phyloP scores from a whole-genome alignment of 2,113 vertebrate genomes.

The Vanacampus margaritifer region DNA sequence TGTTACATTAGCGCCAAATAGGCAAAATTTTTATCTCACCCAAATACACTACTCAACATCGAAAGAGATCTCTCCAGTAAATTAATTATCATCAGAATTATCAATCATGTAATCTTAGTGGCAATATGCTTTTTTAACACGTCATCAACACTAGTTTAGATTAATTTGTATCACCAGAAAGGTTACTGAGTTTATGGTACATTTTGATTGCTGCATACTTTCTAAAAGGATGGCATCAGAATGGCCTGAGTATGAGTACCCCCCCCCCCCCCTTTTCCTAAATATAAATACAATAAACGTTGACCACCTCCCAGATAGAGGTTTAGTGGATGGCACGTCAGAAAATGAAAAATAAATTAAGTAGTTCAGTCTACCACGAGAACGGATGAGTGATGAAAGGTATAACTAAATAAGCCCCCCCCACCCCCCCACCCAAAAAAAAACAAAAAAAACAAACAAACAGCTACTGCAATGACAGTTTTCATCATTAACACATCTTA shows the following conservation, averaged over 20 bases:
- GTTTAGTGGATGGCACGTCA: background rate
- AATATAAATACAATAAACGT: background rate
- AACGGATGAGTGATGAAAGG: constrained; percentile 33
- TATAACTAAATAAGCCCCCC: constrained; percentile 18
- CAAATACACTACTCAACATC: background rate
- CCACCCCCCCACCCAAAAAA: too few relatives aligned
- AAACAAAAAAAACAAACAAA: constrained; percentile 7
- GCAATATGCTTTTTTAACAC: background rate
- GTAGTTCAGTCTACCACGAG: background rate
- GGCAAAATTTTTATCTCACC: too few relatives aligned
- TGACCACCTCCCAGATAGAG: background rate
- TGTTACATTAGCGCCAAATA: too few relatives aligned
- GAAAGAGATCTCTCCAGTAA: background rate
- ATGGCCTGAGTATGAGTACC: too few relatives aligned
- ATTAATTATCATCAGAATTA: background rate
- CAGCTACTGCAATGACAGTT: constrained; percentile 22
- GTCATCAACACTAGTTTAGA: background rate
- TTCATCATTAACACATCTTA: constrained; percentile 38
- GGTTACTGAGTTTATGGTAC: background rate
- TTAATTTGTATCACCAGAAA: background rate
- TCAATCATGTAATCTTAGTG: background rate
- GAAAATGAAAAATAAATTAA: background rate
- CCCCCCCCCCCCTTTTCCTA: too few relatives aligned
- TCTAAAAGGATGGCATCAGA: background rate
- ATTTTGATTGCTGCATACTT: background rate